These are phyloP conservation scores for Hydrophis major DNA, from an alignment of 2,797 vertebrate species.

Conservation along the genomic window DNA sequence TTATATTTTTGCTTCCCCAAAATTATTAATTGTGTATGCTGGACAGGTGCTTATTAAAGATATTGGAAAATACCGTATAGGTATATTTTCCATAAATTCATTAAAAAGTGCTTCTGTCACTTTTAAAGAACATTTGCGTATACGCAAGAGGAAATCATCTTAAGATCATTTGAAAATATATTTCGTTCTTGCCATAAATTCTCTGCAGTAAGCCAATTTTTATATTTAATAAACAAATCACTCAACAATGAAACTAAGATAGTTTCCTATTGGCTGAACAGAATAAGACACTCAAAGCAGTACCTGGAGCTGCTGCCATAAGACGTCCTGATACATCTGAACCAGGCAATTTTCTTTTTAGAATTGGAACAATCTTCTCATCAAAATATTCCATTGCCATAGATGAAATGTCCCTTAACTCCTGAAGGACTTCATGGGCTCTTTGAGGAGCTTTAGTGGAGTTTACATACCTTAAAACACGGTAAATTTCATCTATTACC, in stretches of 20 bases:
- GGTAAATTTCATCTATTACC: slow-evolving; percentile 99
- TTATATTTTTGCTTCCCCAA: background rate
- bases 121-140: background rate
- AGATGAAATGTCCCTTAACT: slow-evolving; percentile 96
- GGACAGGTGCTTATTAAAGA: background rate
- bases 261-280: slow-evolving; percentile 19
- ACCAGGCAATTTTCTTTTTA: slow-evolving; percentile 95
- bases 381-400: slow-evolving; percentile 99
- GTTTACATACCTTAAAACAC: slow-evolving; percentile 96
- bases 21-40: background rate
- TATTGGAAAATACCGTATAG: background rate
- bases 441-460: slow-evolving; percentile 95
- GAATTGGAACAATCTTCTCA: slow-evolving; percentile 96
- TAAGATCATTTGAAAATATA: background rate
- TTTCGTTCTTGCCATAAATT: background rate
- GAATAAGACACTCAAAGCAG: slow-evolving; percentile 24
- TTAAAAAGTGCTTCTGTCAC: background rate
- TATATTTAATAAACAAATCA: background rate
- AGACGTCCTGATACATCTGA: slow-evolving; percentile 95
- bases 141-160: background rate
- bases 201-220: background rate
- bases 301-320: slow-evolving; percentile 93
- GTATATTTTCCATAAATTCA: background rate
- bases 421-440: slow-evolving; percentile 97
- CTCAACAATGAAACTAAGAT: background rate